Evolutionary conservation across 2,888 invertebrate species (phyloP), one percentile per base, ranked within the genome.

Genomic region (Dicyrtoma fusca): DNA sequence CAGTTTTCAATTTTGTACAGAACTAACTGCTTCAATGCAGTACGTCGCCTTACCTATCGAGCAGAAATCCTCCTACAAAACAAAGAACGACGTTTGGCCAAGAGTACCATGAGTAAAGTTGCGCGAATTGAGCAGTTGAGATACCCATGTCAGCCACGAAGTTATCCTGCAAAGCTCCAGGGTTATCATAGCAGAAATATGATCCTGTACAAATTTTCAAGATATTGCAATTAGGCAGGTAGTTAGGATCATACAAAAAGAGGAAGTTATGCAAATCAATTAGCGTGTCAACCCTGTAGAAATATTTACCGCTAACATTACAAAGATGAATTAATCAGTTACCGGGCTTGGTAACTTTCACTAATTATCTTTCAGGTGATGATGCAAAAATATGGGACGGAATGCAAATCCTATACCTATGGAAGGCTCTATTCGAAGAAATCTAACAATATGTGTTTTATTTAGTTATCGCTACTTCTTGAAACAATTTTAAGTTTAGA

Each of bases 1-100:
- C n/a, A n/a, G n/a, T n/a, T n/a, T n/a, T n/a, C n/a, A n/a, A n/a
- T n/a, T n/a, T n/a, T n/a, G n/a, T n/a, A n/a, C n/a, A n/a, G 34
- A 34, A 34, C 34, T 34, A 34, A 34, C 34, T n/a, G n/a, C n/a
- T n/a, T n/a, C n/a, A n/a, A n/a, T n/a, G n/a, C n/a, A n/a, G 10
- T 44, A 44, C 45, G 13, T 53, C 13, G 17, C 19, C 23, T 80
- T 82, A 90, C 90, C 91, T 89, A 86, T 98, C 97, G 82, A 98
- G 89, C 72, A 98, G 88, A 85, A 95, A 97, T 80, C 98, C 97
- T 57, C 97, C 98, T 82, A 98, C 89, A 84, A 97, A 95, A 84
- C 97, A 97, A 73, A 97, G 86, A 74, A 97, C 86, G 3, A 97
- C 92, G 87, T 98, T 98, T 42, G 98, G 98, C 97, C 97, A 98